phyloP scores from a whole-genome alignment of 1,140 invertebrate species.

The Planococcus citri region DNA sequence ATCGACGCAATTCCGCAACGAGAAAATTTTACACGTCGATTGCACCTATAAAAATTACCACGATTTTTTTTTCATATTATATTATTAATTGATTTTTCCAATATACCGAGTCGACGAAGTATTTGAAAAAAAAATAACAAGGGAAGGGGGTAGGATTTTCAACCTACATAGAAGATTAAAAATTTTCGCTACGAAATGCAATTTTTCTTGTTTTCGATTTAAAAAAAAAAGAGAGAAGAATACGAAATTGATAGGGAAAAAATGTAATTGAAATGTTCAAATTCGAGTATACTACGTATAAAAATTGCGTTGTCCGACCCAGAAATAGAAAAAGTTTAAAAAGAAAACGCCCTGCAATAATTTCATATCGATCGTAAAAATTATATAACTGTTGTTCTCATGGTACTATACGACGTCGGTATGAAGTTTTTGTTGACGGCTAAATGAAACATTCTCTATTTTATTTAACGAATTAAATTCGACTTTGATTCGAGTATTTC shows the following conservation, averaged over 20 bases:
- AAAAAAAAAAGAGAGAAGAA: no score
- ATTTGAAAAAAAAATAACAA: no score
- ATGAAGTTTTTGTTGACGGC: neutral
- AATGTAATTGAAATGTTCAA: neutral
- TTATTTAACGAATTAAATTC: constrained; percentile 3
- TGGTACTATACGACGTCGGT: neutral
- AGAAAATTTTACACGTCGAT: neutral
- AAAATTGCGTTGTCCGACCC: neutral
- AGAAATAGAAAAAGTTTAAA: neutral
- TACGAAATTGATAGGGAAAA: no score
- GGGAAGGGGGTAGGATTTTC: no score
- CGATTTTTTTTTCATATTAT: no score
- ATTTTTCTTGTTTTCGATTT: no score
- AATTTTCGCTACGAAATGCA: no score
- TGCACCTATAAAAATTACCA: no score
- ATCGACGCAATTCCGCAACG: neutral
- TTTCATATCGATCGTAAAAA: constrained; percentile 7
- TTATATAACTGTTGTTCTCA: neutral
- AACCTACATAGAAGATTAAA: no score
- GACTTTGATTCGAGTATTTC: neutral
- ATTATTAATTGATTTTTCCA: neutral
- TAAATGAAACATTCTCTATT: neutral
- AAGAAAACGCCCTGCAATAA: neutral
- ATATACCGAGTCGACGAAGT: no score
- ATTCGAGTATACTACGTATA: neutral